Conservation (phyloP, 2,797 vertebrate species). For the Lophotriccus pileatus region DNA sequence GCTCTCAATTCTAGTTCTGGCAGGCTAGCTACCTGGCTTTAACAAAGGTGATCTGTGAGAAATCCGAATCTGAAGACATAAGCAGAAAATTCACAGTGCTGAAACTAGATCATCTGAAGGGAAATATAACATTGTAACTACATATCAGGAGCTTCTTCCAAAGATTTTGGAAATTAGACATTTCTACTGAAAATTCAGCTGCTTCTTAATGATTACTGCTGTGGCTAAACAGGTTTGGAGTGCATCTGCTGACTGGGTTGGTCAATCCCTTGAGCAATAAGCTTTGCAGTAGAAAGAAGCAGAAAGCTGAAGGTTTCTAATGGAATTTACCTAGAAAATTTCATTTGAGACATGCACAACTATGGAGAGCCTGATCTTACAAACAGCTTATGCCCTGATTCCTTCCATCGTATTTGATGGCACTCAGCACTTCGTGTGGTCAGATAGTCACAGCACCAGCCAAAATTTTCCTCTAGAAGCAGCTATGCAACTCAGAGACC, state of each 20-base stretch:
- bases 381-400: neutral
- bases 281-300: neutral
- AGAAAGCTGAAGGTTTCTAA: neutral
- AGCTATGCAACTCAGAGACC: neutral
- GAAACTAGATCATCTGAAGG: neutral
- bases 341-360: neutral
- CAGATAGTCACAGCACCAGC: neutral
- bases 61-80: neutral
- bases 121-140: neutral
- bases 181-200: neutral
- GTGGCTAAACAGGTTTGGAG: neutral
- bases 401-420: neutral
- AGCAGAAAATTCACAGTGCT: neutral
- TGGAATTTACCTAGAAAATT: neutral
- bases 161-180: neutral
- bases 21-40: neutral
- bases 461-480: neutral
- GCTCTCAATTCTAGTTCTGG: neutral
- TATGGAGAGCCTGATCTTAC: neutral
- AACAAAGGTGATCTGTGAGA: neutral
- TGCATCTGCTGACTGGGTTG: neutral
- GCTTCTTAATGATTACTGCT: neutral
- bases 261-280: neutral
- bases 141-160: neutral
- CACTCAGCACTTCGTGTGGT: neutral